Percentiles rank a stretch among this genome's conserved stretches.
These are phyloP conservation scores for Eupsilia transversa DNA, from an alignment of 2,888 invertebrate species.

Conservation along the genomic window DNA sequence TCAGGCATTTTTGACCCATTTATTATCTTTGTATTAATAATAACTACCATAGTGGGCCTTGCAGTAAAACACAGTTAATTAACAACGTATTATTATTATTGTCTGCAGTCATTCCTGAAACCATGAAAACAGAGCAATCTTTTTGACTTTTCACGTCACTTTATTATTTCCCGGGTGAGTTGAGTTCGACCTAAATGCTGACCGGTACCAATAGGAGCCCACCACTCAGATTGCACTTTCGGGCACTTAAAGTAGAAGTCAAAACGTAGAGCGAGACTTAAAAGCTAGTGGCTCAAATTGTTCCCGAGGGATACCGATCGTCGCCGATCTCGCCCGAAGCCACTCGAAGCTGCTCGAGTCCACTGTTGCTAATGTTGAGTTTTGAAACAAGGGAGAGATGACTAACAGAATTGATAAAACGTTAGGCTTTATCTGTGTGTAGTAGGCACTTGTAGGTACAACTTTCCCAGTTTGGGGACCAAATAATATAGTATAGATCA, in stretches of 20 bases:
- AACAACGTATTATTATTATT: too few species aligned
- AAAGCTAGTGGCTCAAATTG: slow-evolving; percentile 78
- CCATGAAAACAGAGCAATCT: not conserved
- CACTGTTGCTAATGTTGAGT: slow-evolving; percentile 28
- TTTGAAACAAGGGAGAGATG: slow-evolving; percentile 13
- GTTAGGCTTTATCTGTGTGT: not conserved
- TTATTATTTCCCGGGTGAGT: not conserved
- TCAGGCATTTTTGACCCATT: not conserved
- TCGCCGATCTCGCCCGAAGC: slow-evolving; percentile 59
- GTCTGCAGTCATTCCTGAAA: not conserved
- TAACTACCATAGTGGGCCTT: not conserved
- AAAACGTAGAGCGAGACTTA: slow-evolving; percentile 78
- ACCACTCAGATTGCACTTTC: slow-evolving; percentile 77
- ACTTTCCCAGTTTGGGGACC: not conserved
- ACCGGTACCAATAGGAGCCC: slow-evolving; percentile 62
- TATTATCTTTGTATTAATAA: not conserved
- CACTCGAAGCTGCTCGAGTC: slow-evolving; percentile 29
- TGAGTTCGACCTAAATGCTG: not conserved
- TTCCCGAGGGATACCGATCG: slow-evolving; percentile 71
- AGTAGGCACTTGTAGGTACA: not conserved
- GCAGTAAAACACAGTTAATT: not conserved
- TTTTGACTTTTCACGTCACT: not conserved
- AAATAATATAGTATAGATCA: not conserved
- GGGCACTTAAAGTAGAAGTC: slow-evolving; percentile 79
- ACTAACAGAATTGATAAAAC: not conserved